phyloP scores from a whole-genome alignment of 1,140 invertebrate genomes.

The Hyphantria cunea region DNA sequence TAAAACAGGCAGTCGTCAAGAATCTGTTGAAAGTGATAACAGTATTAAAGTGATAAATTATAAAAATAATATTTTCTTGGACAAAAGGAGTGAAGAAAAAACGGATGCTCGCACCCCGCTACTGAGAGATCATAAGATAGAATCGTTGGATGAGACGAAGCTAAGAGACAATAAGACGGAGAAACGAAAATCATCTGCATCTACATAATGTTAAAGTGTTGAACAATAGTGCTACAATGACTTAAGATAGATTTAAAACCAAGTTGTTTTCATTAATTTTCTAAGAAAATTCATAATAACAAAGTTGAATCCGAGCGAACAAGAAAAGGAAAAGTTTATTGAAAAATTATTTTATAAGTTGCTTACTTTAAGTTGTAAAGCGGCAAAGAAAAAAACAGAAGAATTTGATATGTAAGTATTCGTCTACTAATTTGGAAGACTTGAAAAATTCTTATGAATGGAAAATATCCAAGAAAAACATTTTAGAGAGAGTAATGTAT shows the following conservation, averaged over 20 bases:
- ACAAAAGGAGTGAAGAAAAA: slow-evolving; percentile 70
- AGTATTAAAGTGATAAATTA: slow-evolving; percentile 64
- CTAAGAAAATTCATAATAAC: too few relatives aligned
- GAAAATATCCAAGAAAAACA: slow-evolving; percentile 3
- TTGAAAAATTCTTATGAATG: slow-evolving; percentile 10
- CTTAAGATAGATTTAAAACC: slow-evolving; percentile 33
- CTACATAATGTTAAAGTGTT: slow-evolving; percentile 55
- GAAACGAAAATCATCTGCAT: slow-evolving; percentile 75
- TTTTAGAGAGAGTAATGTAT: neutral
- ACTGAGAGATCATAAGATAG: slow-evolving; percentile 71
- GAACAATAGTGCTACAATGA: slow-evolving; percentile 60
- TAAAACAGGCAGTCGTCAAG: slow-evolving; percentile 56
- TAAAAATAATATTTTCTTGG: slow-evolving; percentile 66
- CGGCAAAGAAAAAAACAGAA: neutral
- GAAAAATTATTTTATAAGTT: neutral
- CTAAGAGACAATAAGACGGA: slow-evolving; percentile 68
- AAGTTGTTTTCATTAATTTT: neutral
- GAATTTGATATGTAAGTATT: slow-evolving; percentile 12
- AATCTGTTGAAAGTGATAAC: slow-evolving; percentile 62
- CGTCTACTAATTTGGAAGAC: slow-evolving; percentile 13
- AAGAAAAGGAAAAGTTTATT: too few relatives aligned
- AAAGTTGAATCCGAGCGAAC: too few relatives aligned
- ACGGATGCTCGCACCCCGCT: slow-evolving; percentile 70
- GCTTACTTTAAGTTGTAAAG: neutral
- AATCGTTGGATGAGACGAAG: slow-evolving; percentile 76